Base-by-base conservation (phyloP, 23 tunicate genomes). In the Trididemnum clinides region DNA sequence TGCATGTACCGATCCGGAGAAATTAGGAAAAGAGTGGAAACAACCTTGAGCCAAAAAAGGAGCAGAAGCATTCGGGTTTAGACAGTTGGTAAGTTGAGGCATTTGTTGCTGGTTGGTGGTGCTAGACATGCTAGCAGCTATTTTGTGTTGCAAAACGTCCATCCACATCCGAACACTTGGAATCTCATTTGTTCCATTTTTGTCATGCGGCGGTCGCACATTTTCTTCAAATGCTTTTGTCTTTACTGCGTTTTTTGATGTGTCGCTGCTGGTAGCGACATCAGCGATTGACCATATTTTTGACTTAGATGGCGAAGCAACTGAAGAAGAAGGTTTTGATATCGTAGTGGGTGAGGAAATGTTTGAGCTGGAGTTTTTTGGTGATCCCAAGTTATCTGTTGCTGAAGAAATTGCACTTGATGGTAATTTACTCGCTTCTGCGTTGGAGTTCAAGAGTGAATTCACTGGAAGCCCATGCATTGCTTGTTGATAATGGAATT, bases 221-320 rank as follows among this genome's bases (percentile, higher is more conserved):
- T 18, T 29, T 31, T 66, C 75, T 3, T 71, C 49, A 33, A 19
- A 20, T 4, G n/a, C 26, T 29, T 51, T 33, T 1, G 78, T 27
- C 27, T 65, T 63, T 36, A 66, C 38, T 51, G 82, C 51, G 15
- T 74, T 22, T 69, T 78, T 84, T 27, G 88, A 33, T 18, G 77
- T 58, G 72, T 94, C 98, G 36, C 66, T 33, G 35, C 90, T 85
- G 0, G 90, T 85, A 1, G 98, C 98, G 5, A 89, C 94, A 36
- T 94, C 98, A 28, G 98, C 98, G 18, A 94, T 51, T 0, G 98
- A 94, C 98, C 98, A 94, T 44, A 94, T 94, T 57, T 94, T 94
- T 29, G 94, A 86, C 64, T 94, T 94, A 33, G 83, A 28, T 22
- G 90, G 90, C 2, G 88, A 63, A 3, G 92, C n/a, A n/a, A n/a